phyloP scores from a whole-genome alignment of 2,888 invertebrate genomes.

The Hyposoter didymator region DNA sequence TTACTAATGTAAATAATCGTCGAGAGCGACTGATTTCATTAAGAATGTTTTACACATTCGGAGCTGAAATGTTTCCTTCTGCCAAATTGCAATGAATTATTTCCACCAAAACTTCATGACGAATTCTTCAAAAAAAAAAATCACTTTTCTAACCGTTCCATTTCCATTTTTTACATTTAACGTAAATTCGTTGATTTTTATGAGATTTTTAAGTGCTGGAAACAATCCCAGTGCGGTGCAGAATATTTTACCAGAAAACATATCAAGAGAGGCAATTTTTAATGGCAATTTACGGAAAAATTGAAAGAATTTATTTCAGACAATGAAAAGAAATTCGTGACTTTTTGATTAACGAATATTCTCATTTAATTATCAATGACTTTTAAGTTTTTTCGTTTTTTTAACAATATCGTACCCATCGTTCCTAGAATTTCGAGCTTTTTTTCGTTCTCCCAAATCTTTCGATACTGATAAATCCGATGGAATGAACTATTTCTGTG shows the following conservation, averaged over 20 bases:
- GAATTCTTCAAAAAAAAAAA: not conserved
- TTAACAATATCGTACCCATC: not conserved
- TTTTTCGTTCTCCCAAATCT: not conserved
- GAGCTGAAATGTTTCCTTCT: not conserved
- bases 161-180: not conserved
- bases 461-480: slow-evolving; percentile 21
- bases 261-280: too few species aligned
- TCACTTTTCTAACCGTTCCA: not conserved
- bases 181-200: not conserved
- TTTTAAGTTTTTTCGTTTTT: not conserved
- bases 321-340: too few species aligned
- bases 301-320: too few species aligned
- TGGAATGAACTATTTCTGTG: slow-evolving; percentile 3
- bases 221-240: too few species aligned
- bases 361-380: not conserved
- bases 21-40: slow-evolving; percentile 12
- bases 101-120: not conserved
- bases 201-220: not conserved
- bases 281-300: too few species aligned
- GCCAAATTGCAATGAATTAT: not conserved
- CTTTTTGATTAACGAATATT: too few species aligned
- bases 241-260: too few species aligned
- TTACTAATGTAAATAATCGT: slow-evolving; percentile 20
- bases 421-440: not conserved
- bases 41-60: not conserved